Conservation (phyloP, 1,140 invertebrate species). For the Drosophila rhopaloa region DNA sequence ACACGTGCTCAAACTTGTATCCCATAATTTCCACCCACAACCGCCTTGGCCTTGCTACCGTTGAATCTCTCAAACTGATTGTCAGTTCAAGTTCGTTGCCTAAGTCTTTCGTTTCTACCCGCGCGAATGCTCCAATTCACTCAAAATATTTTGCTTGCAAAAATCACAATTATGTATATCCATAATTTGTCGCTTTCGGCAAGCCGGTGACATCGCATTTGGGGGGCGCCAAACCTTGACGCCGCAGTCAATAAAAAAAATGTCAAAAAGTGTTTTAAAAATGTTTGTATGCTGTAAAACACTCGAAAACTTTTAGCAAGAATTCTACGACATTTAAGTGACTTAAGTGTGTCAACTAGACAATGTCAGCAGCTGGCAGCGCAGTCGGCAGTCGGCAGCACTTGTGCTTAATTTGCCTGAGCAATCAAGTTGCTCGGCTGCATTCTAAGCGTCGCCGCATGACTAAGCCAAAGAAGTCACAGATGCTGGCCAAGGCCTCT, state of each 20-base stretch:
- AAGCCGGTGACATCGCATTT: conserved; percentile 37
- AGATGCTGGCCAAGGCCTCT: conserved; percentile 56
- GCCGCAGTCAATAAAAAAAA: conserved; percentile 55
- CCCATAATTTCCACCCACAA: conserved; percentile 16
- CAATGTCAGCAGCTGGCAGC: conserved; percentile 64
- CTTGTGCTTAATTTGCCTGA: conserved; percentile 79
- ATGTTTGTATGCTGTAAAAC: conserved; percentile 53
- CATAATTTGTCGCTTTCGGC: conserved; percentile 7
- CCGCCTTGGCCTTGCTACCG: conserved; percentile 4
- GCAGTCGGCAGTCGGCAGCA: conserved; percentile 20
- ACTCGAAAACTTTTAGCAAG: conserved; percentile 68
- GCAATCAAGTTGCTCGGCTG: conserved; percentile 74
- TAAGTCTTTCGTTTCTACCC: conserved; percentile 74
- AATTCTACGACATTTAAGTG: conserved; percentile 71
- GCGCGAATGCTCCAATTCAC: conserved; percentile 60
- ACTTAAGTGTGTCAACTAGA: conserved; percentile 82
- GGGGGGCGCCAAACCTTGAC: conserved; percentile 62
- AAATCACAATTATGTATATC: conserved; percentile 23
- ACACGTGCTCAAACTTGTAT: neutral
- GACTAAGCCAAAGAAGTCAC: conserved; percentile 78
- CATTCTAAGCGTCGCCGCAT: conserved; percentile 68
- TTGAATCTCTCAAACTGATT: conserved; percentile 1
- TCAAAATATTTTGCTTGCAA: conserved; percentile 21
- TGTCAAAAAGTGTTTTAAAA: conserved; percentile 26
- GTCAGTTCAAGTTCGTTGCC: conserved; percentile 67